phyloP scores from a whole-genome alignment of 2,113 vertebrate genomes.

The Pandion haliaetus region DNA sequence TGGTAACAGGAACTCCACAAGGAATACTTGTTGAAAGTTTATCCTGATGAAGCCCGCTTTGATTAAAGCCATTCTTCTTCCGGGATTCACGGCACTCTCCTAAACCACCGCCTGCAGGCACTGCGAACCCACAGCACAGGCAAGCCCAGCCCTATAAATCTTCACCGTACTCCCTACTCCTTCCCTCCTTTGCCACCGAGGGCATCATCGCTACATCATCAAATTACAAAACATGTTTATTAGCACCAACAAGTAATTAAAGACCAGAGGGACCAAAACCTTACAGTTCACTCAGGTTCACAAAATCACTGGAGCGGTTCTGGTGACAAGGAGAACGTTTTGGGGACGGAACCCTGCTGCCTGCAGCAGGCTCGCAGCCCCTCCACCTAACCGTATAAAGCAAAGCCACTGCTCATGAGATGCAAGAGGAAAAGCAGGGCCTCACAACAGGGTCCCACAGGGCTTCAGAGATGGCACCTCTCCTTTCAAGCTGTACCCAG shows the following conservation, averaged over 20 bases:
- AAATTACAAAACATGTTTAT: background rate
- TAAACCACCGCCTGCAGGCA: background rate
- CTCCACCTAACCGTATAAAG: background rate
- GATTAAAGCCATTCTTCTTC: conserved; percentile 4
- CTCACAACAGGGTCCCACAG: background rate
- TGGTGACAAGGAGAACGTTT: background rate
- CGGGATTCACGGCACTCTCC: background rate
- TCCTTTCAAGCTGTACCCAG: background rate
- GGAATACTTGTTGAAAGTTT: background rate
- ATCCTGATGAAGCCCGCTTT: background rate
- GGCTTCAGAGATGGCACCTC: background rate
- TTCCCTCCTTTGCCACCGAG: background rate
- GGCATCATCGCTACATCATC: background rate
- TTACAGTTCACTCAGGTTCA: background rate
- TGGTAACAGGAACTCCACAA: background rate
- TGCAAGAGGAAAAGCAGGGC: background rate
- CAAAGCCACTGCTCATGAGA: background rate
- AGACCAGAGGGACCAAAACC: background rate
- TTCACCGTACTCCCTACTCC: background rate
- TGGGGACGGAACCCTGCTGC: background rate
- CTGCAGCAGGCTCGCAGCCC: background rate
- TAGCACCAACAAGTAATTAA: background rate
- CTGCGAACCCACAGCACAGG: background rate
- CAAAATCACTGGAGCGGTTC: accelerated
- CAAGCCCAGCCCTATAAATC: background rate